Conservation (phyloP, 2,888 invertebrate genomes). For the Parnassius apollo region DNA sequence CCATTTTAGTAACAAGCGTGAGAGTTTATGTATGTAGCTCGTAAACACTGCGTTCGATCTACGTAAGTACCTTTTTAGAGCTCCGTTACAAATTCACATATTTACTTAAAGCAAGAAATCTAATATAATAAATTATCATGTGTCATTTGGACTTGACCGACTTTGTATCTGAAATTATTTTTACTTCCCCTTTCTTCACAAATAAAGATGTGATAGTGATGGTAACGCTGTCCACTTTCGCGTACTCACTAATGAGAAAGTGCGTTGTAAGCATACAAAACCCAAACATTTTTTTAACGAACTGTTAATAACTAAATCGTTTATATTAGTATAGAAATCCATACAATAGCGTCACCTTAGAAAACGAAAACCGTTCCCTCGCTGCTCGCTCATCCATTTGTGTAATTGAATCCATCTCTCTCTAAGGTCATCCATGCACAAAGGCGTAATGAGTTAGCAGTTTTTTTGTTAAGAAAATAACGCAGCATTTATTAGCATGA, state of each 20-base stretch:
- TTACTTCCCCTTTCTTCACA: too few species aligned
- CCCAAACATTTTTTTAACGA: constrained; percentile 8
- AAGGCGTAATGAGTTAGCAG: constrained; percentile 19
- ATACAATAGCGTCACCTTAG: constrained; percentile 21
- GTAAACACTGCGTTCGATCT: too few species aligned
- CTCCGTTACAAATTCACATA: too few species aligned
- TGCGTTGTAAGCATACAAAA: constrained; percentile 14
- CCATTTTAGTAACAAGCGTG: too few species aligned
- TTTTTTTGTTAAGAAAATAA: background rate
- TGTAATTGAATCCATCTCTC: constrained; percentile 18
- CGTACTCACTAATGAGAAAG: constrained; percentile 10
- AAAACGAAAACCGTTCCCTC: constrained; percentile 15
- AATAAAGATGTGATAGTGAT: background rate
- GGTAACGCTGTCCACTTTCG: background rate
- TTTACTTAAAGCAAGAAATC: too few species aligned
- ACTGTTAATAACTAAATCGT: constrained; percentile 10
- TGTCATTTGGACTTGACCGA: too few species aligned
- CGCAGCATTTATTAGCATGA: too few species aligned
- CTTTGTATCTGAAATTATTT: too few species aligned
- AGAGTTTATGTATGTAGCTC: too few species aligned
- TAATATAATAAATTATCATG: too few species aligned
- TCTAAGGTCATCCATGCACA: constrained; percentile 18
- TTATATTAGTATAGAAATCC: constrained; percentile 9
- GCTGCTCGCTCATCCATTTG: constrained; percentile 5
- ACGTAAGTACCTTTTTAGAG: too few species aligned